These are phyloP conservation scores for Chaetogeoica ovagalla DNA, from an alignment of 2,888 invertebrate genomes.

Conservation along the genomic window DNA sequence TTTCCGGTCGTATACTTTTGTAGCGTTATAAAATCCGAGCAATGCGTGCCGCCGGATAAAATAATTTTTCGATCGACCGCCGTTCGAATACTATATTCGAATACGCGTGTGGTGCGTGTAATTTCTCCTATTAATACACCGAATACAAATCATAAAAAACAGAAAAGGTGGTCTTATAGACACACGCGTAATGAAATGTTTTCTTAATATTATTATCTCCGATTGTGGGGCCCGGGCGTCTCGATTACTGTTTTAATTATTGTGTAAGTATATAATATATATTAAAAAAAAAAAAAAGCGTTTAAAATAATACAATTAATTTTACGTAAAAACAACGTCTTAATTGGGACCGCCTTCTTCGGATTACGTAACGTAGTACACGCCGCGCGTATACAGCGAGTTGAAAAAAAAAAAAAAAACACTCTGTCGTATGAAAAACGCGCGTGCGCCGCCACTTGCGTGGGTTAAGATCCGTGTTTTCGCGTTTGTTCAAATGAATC, in stretches of 20 bases:
- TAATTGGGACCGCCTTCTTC: constrained; percentile 31
- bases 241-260: constrained; percentile 17
- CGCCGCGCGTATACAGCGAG: background rate
- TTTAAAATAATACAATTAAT: constrained; percentile 6
- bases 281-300: constrained; percentile 20
- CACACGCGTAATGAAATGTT: background rate
- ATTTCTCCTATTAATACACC: no score
- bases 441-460: background rate
- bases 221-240: background rate
- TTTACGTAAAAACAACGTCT: constrained; percentile 10
- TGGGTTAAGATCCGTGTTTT: no score
- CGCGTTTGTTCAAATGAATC: no score
- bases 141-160: no score
- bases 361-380: background rate
- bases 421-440: background rate
- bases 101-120: no score
- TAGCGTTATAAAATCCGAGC: no score
- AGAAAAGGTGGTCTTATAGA: no score
- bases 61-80: no score
- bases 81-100: no score
- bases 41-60: no score
- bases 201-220: background rate
- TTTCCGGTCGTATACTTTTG: no score
- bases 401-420: no score
- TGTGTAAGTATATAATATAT: background rate